These are phyloP conservation scores for Grammomys dolichurus DNA, from an alignment of 2,113 vertebrate species.

Conservation along the genomic window DNA sequence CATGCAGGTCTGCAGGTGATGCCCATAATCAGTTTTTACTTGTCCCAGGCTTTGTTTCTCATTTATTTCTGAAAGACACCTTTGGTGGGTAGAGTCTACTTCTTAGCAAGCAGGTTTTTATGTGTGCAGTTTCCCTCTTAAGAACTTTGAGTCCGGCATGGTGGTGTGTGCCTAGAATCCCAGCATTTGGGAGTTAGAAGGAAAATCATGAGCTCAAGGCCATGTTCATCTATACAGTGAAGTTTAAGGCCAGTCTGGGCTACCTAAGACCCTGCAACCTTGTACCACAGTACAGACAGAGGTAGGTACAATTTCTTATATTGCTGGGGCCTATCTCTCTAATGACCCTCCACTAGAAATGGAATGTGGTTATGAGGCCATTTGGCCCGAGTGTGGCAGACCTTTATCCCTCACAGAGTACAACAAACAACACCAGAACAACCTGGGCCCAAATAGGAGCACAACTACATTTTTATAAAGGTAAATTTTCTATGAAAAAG, in stretches of 20 bases:
- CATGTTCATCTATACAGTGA: neutral
- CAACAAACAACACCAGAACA: neutral
- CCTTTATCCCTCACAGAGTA: no score
- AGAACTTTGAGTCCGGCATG: neutral
- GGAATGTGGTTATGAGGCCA: neutral
- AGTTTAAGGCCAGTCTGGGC: neutral
- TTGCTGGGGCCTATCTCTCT: no score
- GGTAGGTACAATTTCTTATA: no score
- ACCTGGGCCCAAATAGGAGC: neutral
- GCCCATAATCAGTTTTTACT: neutral
- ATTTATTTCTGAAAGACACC: neutral
- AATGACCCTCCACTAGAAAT: neutral
- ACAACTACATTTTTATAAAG: neutral
- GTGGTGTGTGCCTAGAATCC: neutral
- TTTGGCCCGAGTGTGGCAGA: neutral
- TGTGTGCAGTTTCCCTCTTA: neutral
- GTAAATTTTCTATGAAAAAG: neutral
- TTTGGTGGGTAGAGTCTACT: neutral
- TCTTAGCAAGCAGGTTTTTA: neutral
- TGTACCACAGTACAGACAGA: neutral
- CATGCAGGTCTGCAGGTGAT: neutral
- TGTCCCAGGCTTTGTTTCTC: neutral
- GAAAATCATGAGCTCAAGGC: neutral
- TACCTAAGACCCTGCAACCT: neutral
- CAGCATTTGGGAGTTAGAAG: neutral